Conservation (phyloP, 2,113 vertebrate species). For the Heterochromis multidens region DNA sequence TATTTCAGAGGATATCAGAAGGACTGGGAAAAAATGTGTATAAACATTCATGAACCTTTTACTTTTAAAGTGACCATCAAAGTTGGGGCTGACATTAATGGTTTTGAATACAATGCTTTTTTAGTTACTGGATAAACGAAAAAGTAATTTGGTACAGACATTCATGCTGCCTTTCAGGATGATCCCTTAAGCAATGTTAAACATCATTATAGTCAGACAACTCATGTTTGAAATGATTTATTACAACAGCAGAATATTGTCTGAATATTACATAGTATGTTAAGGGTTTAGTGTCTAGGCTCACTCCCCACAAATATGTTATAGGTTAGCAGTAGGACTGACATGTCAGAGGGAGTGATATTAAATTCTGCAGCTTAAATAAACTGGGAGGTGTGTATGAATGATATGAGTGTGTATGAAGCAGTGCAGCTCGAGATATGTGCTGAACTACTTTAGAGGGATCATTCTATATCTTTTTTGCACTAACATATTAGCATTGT, state of each 20-base stretch:
- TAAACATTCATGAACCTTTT: neutral
- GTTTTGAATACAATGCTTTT: neutral
- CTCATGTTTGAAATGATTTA: neutral
- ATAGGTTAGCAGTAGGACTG: neutral
- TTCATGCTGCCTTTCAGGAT: neutral
- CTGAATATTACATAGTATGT: neutral
- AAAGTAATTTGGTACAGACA: neutral
- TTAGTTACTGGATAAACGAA: neutral
- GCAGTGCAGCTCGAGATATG: neutral
- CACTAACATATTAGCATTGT: neutral
- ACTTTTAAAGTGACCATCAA: neutral
- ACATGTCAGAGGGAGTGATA: neutral
- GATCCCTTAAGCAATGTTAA: neutral
- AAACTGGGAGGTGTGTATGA: neutral
- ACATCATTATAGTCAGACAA: neutral
- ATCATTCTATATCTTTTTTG: too few species aligned
- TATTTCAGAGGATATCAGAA: neutral
- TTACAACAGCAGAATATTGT: neutral
- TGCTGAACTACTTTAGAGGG: too few species aligned
- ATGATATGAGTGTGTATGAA: neutral
- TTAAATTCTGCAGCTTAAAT: neutral
- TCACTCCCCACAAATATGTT: neutral
- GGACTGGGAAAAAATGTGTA: neutral
- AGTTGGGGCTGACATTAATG: neutral
- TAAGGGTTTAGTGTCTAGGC: neutral